Evolutionary conservation across 1,140 invertebrate genomes (phyloP), one percentile per base, ranked within the genome.

Genomic region (Pseudomyrmex concolor): DNA sequence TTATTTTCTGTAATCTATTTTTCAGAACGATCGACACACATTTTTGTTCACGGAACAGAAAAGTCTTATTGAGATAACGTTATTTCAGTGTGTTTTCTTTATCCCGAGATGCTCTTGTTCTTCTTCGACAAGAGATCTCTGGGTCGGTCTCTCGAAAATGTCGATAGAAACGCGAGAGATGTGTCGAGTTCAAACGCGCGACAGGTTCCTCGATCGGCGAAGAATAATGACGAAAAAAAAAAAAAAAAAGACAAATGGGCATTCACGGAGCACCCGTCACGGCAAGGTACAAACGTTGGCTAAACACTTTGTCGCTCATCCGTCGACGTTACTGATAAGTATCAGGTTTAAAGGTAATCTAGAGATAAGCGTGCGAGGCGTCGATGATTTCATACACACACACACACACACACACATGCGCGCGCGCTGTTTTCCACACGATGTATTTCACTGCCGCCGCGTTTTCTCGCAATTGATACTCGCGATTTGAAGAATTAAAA

Each of bases 191-290:
- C 10, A 12, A 15, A 15, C 7, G 25, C 25, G 48, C 25, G 48
- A 76, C 73, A 51, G 51, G 66, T 51, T 59, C 59, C 10, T 12
- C 60, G 72, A 54, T 50, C 57, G 60, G 17, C 19, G 54, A 86
- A 25, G 60, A 51, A 78, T 72, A 63, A 70, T 55, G 48, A 51
- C 10, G 13, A 51, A 51, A 51, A 74, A 84, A 71, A 34, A 34
- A 34, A 34, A 34, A 7, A 34, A 34, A 0, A 34, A 34, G 34
- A 34, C 34, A 34, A 34, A 86, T 88, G 84, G 86, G 86, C 86
- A 89, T 89, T 89, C 71, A 82, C 67, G 80, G 57, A 60, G 63
- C 55, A 77, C 74, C 67, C 71, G 77, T 51, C 70, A 68, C 66
- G 43, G 66, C 68, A 59, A 73, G 70, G 78, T 66, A 83, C 78